Base-by-base conservation (phyloP, 2,797 vertebrate species). In the Luscinia luscinia region DNA sequence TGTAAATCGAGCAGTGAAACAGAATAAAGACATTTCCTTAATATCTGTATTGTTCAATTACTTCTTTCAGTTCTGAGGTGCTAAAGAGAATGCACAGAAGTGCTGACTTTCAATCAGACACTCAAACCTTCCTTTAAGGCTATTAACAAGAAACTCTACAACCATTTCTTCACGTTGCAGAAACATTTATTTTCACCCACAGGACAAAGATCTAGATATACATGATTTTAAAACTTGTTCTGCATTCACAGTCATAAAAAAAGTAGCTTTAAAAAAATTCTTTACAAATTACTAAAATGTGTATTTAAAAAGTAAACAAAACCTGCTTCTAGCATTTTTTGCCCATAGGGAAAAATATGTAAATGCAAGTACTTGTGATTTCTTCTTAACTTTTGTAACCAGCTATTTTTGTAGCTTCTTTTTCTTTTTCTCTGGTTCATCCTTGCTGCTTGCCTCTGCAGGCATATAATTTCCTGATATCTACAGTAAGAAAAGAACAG, bases 371-470 rank as follows among this genome's bases (percentile, higher is more conserved):
- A 57, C 43, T 68, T 74, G 9, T 49, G 49, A 36, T 14, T 78
- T 72, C 28, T 23, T 69, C 6, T 61, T 38, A 34, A 34, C 18
- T 90, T 76, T 6, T 72, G n/a, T 36, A 83, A 61, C 40, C 70
- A 90, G 45, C 84, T 98, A 98, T 87, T 98, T 93, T 84, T 87
- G 64, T 61, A 95, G 28, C 67, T 97, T 98, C 78, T 90, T 98
- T 86, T 97, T 98, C 97, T 98, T 98, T 38, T 79, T 93, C 55
- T 95, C 91, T 8, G 98, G 98, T 93, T 97, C 98, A 1, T 57
- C 77, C 18, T 92, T 95, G 73, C 48, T 77, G 72, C 68, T 96
- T 22, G 9, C 34, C 20, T 94, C 80, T 43, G 93, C 30, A 59
- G 86, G 32, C 26, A 8, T 40, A 27, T 89, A 94, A 55, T 75